Evolutionary conservation across 2,113 vertebrate species (phyloP).

Genomic region (Percina caprodes): DNA sequence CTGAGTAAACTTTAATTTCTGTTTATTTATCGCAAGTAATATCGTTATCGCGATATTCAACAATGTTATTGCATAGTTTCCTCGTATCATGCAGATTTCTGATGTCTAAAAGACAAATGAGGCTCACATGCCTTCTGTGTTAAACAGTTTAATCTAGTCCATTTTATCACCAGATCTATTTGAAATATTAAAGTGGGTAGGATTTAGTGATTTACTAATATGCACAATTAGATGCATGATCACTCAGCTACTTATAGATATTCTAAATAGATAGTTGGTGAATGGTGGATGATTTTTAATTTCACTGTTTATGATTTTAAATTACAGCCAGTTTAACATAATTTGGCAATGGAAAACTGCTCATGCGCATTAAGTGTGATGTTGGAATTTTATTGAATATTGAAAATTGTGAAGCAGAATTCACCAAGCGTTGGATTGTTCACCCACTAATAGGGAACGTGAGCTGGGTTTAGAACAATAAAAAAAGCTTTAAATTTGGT

Average conservation of each 20-base stretch:
- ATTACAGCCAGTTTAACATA: constrained; percentile 19
- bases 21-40: too few relatives aligned
- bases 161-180: neutral
- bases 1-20: too few relatives aligned
- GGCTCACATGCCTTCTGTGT: neutral
- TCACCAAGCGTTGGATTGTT: too few relatives aligned
- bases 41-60: too few relatives aligned
- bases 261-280: neutral
- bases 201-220: neutral
- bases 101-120: constrained; percentile 30
- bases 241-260: constrained; percentile 4
- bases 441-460: too few relatives aligned
- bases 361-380: neutral
- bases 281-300: constrained; percentile 33
- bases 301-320: constrained; percentile 35
- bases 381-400: constrained; percentile 7
- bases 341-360: neutral
- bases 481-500: neutral
- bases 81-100: constrained; percentile 1
- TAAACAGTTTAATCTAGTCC: neutral
- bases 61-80: too few relatives aligned
- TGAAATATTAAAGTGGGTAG: neutral
- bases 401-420: too few relatives aligned
- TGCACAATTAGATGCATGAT: constrained; percentile 13
- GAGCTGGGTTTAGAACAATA: too few relatives aligned